These are phyloP conservation scores for Meleagris gallopavo DNA, from an alignment of 2,113 vertebrate species.

Conservation along the genomic window DNA sequence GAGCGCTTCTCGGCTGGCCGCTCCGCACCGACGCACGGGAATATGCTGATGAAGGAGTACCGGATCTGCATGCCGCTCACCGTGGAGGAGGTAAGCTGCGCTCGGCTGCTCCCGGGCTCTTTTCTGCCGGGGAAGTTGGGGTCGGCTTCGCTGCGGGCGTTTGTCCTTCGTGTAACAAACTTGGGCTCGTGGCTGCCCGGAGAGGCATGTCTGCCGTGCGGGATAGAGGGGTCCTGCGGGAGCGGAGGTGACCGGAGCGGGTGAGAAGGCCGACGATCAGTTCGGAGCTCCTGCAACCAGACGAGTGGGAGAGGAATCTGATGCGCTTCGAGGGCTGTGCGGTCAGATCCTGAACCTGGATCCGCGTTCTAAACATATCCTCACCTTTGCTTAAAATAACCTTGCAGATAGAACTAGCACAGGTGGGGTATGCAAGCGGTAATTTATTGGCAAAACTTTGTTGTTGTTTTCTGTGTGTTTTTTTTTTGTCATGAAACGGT, in stretches of 20 bases:
- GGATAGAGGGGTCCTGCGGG: constrained; percentile 6
- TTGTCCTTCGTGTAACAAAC: constrained; percentile 18
- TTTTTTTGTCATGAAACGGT: neutral
- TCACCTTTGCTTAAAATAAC: constrained; percentile 26
- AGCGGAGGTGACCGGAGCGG: constrained; percentile 31
- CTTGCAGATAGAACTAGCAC: neutral
- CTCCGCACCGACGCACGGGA: constrained; percentile 66
- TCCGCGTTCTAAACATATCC: constrained; percentile 1
- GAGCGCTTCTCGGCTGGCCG: constrained; percentile 53
- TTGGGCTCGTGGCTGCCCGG: neutral
- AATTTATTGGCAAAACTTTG: neutral
- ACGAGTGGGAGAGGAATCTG: neutral
- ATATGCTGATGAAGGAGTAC: constrained; percentile 98
- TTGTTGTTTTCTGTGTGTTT: too few relatives aligned
- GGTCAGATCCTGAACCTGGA: neutral
- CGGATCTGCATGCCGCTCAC: constrained; percentile 98
- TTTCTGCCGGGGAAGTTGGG: neutral
- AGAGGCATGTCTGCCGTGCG: constrained; percentile 37
- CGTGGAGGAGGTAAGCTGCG: constrained; percentile 92
- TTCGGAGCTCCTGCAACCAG: neutral
- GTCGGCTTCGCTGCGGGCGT: constrained; percentile 25
- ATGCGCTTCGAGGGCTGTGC: neutral
- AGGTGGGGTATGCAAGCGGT: neutral
- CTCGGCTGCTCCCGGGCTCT: neutral
- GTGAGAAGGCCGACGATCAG: neutral